phyloP scores from a whole-genome alignment of 2,888 invertebrate species.

The Microdon myrmicae region DNA sequence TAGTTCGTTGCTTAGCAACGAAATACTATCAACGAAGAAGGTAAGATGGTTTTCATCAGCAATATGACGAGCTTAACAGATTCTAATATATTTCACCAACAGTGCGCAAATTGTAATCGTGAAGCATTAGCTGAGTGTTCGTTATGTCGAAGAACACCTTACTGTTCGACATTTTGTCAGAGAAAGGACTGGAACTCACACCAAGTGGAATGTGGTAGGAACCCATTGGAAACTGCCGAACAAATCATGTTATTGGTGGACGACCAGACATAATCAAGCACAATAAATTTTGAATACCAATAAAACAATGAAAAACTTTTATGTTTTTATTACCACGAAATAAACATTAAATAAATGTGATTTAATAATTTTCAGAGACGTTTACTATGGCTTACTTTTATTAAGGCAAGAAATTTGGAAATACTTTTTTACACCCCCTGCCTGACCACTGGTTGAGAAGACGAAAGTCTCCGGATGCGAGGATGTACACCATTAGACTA shows the following conservation, averaged over 20 bases:
- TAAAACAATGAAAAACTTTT: too few species aligned
- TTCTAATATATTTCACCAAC: slow-evolving; percentile 17
- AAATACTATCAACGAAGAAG: slow-evolving; percentile 79
- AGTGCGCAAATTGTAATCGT: slow-evolving; percentile 91
- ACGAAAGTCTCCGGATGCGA: too few species aligned
- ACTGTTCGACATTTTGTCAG: slow-evolving; percentile 91
- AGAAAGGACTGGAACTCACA: slow-evolving; percentile 89
- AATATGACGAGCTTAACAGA: slow-evolving; percentile 2
- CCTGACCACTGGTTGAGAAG: too few species aligned
- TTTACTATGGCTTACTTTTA: too few species aligned
- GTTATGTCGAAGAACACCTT: slow-evolving; percentile 84
- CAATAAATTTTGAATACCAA: too few species aligned
- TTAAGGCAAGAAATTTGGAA: too few species aligned
- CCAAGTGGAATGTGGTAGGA: slow-evolving; percentile 84
- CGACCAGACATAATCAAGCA: slow-evolving; percentile 71
- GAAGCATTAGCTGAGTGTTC: slow-evolving; percentile 90
- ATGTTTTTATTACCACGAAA: too few species aligned
- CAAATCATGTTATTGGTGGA: slow-evolving; percentile 89
- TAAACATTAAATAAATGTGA: too few species aligned
- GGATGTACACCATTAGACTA: too few species aligned
- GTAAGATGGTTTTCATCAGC: slow-evolving; percentile 64
- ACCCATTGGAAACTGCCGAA: slow-evolving; percentile 76
- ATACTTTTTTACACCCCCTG: too few species aligned
- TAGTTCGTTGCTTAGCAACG: slow-evolving; percentile 66
- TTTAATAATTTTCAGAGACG: too few species aligned